Conservation (phyloP, 2,888 invertebrate species). For the Matsumyia berberina region DNA sequence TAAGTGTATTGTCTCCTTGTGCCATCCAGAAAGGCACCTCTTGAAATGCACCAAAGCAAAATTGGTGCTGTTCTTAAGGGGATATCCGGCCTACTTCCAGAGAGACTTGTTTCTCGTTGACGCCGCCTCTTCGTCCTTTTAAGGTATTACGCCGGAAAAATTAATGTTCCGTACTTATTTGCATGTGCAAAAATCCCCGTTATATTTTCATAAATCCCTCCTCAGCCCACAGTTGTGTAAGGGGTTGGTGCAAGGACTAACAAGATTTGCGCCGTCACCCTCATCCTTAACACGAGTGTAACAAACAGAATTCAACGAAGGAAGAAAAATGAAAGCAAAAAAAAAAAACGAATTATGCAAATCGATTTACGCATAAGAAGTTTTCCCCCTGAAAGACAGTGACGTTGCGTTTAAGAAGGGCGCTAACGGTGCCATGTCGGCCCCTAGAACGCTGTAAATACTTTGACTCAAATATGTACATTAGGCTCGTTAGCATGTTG, state of each 20-base stretch:
- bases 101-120: conserved; percentile 12
- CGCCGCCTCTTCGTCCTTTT: conserved; percentile 13
- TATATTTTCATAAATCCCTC: conserved; percentile 67
- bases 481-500: conserved; percentile 73
- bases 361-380: conserved; percentile 75
- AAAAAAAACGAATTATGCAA: conserved; percentile 66
- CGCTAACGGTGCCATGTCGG: conserved; percentile 1
- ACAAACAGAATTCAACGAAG: conserved; percentile 57
- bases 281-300: conserved; percentile 31
- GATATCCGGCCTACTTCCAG: conserved; percentile 65
- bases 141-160: conserved; percentile 52
- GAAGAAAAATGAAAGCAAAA: conserved; percentile 34
- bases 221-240: background rate
- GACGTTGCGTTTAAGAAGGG: conserved; percentile 36
- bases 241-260: conserved; percentile 58
- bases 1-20: conserved; percentile 30
- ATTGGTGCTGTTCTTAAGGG: conserved; percentile 67
- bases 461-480: conserved; percentile 57
- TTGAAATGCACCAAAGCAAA: conserved; percentile 67
- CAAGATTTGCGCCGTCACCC: conserved; percentile 69
- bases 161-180: conserved; percentile 74
- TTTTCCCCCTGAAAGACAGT: conserved; percentile 30
- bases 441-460: conserved; percentile 42
- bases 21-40: conserved; percentile 30
- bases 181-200: conserved; percentile 74